Conservation (phyloP, 1,140 invertebrate species). For the Rhyacophila brunnea region DNA sequence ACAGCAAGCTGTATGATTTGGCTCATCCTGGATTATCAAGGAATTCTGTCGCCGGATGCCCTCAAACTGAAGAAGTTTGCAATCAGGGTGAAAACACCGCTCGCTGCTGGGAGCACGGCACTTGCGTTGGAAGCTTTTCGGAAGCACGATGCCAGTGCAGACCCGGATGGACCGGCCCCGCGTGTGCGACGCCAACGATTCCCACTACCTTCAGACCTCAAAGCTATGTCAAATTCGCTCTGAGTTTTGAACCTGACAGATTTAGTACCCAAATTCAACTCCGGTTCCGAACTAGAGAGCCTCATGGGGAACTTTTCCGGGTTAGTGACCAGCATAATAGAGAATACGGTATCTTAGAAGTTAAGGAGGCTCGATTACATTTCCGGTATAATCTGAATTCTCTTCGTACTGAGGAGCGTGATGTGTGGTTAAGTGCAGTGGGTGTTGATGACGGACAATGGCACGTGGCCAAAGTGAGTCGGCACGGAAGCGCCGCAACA, state of each 20-base stretch:
- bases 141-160: conserved; percentile 89
- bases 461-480: conserved; percentile 87
- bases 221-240: conserved; percentile 93
- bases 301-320: conserved; percentile 87
- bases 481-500: conserved; percentile 92
- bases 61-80: conserved; percentile 87
- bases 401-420: conserved; percentile 81
- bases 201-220: conserved; percentile 87
- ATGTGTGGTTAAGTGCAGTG: conserved; percentile 87
- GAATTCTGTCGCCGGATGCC: conserved; percentile 84
- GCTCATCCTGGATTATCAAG: conserved; percentile 82
- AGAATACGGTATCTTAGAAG: conserved; percentile 93
- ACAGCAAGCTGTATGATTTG: conserved; percentile 92
- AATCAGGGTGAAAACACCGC: conserved; percentile 76
- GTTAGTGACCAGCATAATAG: conserved; percentile 92
- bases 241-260: conserved; percentile 90
- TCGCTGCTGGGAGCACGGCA: conserved; percentile 87
- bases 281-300: conserved; percentile 88
- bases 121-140: conserved; percentile 86
- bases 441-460: conserved; percentile 95
- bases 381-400: conserved; percentile 94
- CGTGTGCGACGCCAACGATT: conserved; percentile 81
- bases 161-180: conserved; percentile 86
- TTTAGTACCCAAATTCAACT: conserved; percentile 91
- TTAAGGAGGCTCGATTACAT: conserved; percentile 85